Evolutionary conservation across 1,140 invertebrate genomes (phyloP).

Genomic region (Paralvinella palmiformis): DNA sequence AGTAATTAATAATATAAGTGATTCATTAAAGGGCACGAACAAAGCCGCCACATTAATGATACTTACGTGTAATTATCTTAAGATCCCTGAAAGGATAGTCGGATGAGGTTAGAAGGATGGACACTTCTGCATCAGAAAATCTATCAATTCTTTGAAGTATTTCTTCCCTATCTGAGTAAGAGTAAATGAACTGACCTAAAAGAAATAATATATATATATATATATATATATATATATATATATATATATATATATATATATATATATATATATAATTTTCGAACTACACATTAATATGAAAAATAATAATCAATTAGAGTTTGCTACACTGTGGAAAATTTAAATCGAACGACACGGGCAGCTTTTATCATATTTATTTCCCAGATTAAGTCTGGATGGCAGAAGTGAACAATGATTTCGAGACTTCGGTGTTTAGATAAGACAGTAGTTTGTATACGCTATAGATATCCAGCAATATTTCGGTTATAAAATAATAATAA

Average conservation of each 20-base stretch:
- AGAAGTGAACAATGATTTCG: no score
- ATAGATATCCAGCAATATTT: no score
- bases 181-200: neutral
- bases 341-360: no score
- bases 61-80: neutral
- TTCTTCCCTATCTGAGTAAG: neutral
- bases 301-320: no score
- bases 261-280: neutral
- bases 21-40: no score
- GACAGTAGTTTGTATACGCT: no score
- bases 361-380: no score
- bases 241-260: conserved; percentile 4
- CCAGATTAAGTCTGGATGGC: no score
- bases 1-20: no score
- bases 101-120: neutral
- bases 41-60: neutral
- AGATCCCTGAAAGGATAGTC: neutral
- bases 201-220: neutral
- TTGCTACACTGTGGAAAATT: no score
- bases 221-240: conserved; percentile 9
- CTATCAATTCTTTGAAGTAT: neutral
- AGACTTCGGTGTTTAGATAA: no score
- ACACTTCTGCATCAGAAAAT: neutral
- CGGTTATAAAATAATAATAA: no score
- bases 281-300: neutral